Evolutionary conservation across 1,140 invertebrate species (phyloP).

Genomic region (Hylaeus anthracinus): DNA sequence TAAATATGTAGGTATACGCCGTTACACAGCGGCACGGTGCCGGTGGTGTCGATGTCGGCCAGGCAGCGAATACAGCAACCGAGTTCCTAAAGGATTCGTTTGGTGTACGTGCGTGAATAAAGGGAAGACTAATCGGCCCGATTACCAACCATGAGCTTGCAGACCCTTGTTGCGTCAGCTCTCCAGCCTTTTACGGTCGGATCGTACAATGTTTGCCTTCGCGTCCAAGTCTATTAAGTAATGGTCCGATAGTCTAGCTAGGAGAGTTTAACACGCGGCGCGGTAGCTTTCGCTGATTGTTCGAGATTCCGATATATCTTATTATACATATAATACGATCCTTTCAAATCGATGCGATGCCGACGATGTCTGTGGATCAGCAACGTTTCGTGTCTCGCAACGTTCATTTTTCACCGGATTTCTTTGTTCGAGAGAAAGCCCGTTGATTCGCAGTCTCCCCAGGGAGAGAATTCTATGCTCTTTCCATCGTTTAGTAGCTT

Average conservation of each 20-base stretch:
- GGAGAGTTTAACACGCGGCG: background rate
- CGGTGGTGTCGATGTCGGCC: slow-evolving; percentile 29
- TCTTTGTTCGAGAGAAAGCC: slow-evolving; percentile 15
- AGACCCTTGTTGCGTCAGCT: slow-evolving; percentile 34
- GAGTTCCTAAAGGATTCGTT: slow-evolving; percentile 63
- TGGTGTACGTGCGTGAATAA: slow-evolving; percentile 55
- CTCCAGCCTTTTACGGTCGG: slow-evolving; percentile 35
- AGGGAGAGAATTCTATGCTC: slow-evolving; percentile 49
- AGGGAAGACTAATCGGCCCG: slow-evolving; percentile 63
- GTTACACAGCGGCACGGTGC: slow-evolving; percentile 1
- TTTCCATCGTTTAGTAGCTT: slow-evolving; percentile 60
- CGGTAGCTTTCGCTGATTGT: background rate
- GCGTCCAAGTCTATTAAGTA: slow-evolving; percentile 37
- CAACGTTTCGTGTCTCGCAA: background rate
- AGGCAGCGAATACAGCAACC: slow-evolving; percentile 32
- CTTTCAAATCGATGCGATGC: too few relatives aligned
- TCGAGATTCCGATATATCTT: background rate
- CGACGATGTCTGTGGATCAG: background rate
- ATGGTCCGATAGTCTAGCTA: slow-evolving; percentile 3
- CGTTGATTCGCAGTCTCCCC: slow-evolving; percentile 37
- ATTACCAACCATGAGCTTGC: slow-evolving; percentile 64
- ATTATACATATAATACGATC: too few relatives aligned
- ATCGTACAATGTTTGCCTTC: slow-evolving; percentile 8
- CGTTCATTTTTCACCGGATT: background rate
- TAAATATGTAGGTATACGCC: slow-evolving; percentile 41